phyloP scores from a whole-genome alignment of 2,888 invertebrate genomes.

The Agriopis leucophaearia region DNA sequence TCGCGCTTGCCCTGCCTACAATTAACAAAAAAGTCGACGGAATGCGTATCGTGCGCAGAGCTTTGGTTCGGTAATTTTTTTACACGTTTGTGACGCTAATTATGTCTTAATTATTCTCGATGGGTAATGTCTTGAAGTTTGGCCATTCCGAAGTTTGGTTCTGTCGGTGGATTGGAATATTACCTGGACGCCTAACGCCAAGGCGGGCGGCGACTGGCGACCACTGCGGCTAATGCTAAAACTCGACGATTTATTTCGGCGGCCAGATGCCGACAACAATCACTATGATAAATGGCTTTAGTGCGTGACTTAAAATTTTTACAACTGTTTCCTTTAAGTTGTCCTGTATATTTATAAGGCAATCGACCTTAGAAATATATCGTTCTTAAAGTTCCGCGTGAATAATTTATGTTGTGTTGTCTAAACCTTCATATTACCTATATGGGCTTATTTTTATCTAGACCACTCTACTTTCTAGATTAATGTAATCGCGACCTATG shows the following conservation, averaged over 20 bases:
- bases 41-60: no score
- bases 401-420: slow-evolving; percentile 44
- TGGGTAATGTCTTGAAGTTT: slow-evolving; percentile 72
- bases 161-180: slow-evolving; percentile 76
- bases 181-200: slow-evolving; percentile 67
- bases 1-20: no score
- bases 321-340: slow-evolving; percentile 56
- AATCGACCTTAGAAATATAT: slow-evolving; percentile 40
- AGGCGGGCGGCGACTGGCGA: slow-evolving; percentile 3
- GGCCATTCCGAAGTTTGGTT: slow-evolving; percentile 71
- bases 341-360: slow-evolving; percentile 42
- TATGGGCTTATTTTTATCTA: slow-evolving; percentile 29
- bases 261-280: slow-evolving; percentile 79
- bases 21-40: no score
- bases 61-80: no score
- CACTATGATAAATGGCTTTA: slow-evolving; percentile 74
- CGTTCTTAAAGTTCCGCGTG: slow-evolving; percentile 45
- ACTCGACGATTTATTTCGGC: slow-evolving; percentile 77
- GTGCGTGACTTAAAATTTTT: slow-evolving; percentile 68
- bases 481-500: background rate
- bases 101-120: no score
- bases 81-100: no score
- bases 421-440: slow-evolving; percentile 47
- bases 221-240: slow-evolving; percentile 66
- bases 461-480: slow-evolving; percentile 10